Base-by-base conservation (phyloP, 2,797 vertebrate genomes). In the Acomys russatus region DNA sequence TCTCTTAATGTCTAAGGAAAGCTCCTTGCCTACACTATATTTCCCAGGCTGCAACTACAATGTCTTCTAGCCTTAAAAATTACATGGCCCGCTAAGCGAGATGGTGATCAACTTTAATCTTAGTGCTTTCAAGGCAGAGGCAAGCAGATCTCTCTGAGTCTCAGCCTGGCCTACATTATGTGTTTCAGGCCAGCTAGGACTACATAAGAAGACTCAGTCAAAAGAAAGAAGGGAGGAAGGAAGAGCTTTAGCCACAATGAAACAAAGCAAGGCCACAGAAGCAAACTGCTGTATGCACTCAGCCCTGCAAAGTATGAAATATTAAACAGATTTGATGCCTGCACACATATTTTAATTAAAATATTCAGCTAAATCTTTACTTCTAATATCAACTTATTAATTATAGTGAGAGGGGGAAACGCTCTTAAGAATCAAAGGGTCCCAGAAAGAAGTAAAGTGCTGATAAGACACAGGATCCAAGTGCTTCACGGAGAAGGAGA, bases 381-480 rank as follows among this genome's bases (percentile, higher is more conserved):
- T 64, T 56, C 25, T 2, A 76, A 25, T 14, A 12, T 54, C 44
- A 80, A 82, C 54, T 30, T 35, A 10, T 35, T 84, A 7, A 64
- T 91, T 91, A 30, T 9, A 17, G 4, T 38, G 61, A 92, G n/a
- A 17, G 9, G 8, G 17, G 3, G 38, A 12, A 76, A 18, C 9
- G 12, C 38, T 88, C 9, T 35, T 14, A 51, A 66, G 20, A 38
- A 25, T 30, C 3, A 3, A 44, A 38, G n/a, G 22, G 6, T 22
- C 1, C 0, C 38, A 8, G 4, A 33, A 17, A 0, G 4, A 38
- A 54, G 38, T 10, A 2, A 33, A 35, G 25, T n/a, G 1, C 30
- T 66, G 15, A n/a, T 4, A 3, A 1, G 4, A 6, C 8, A 1
- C 2, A 0, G 0, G 0, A 30, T n/a, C 9, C 35, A 0, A 18